Conservation (phyloP, 2,113 vertebrate genomes). For the Trematocara unimaculatum region DNA sequence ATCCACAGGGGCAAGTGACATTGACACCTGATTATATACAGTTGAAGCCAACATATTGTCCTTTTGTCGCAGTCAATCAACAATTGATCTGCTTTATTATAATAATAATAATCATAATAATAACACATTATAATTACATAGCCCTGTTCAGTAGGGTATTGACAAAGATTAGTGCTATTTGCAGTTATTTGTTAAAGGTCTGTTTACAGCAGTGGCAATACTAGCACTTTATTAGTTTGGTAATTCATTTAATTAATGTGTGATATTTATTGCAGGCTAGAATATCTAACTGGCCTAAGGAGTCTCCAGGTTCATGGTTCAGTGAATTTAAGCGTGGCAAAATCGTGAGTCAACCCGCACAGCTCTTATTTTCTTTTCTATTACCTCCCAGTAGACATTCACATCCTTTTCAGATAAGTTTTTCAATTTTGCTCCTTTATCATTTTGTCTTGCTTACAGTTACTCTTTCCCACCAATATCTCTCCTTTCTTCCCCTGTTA, state of each 20-base stretch:
- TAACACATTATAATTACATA: neutral
- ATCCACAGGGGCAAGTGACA: constrained; percentile 85
- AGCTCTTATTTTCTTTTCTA: neutral
- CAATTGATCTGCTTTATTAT: neutral
- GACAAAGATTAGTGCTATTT: neutral
- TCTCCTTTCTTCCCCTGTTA: neutral
- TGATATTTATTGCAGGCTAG: constrained; percentile 74
- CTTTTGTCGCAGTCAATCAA: neutral
- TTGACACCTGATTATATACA: neutral
- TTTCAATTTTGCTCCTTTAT: neutral
- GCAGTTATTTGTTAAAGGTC: neutral
- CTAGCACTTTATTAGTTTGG: neutral
- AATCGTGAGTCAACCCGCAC: constrained; percentile 79
- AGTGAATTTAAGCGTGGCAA: constrained; percentile 99
- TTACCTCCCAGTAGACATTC: neutral
- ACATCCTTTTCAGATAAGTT: neutral
- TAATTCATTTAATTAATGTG: neutral
- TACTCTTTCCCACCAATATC: neutral
- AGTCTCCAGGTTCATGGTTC: constrained; percentile 93
- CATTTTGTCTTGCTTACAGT: neutral
- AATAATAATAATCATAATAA: neutral
- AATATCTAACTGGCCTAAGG: constrained; percentile 97
- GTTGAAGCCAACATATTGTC: neutral
- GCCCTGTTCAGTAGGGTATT: neutral
- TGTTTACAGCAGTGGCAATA: neutral